phyloP scores from a whole-genome alignment of 2,888 invertebrate species.

The Ischnura elegans region DNA sequence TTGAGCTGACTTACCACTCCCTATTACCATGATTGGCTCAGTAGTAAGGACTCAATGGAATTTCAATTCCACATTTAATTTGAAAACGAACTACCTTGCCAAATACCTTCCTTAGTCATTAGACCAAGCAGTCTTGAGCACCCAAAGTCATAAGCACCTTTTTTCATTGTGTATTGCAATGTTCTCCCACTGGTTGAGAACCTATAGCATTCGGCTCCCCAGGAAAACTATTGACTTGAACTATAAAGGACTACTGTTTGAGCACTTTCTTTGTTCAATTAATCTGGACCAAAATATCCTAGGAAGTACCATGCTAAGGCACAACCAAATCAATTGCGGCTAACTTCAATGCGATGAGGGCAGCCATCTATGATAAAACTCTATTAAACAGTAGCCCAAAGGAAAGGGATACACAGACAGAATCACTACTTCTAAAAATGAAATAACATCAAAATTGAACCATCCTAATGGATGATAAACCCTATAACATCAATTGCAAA shows the following conservation, averaged over 20 bases:
- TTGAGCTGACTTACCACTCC: not conserved
- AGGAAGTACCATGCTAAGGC: no score
- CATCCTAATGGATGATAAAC: not conserved
- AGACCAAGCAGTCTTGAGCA: not conserved
- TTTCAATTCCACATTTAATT: not conserved
- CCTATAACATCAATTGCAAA: not conserved
- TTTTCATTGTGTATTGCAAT: not conserved
- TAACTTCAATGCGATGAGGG: no score
- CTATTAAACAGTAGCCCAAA: not conserved
- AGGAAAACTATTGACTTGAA: not conserved
- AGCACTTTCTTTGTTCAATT: not conserved
- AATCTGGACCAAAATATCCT: not conserved
- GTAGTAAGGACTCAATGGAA: not conserved
- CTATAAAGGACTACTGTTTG: no score
- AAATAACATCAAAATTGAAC: not conserved
- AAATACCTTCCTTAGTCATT: no score
- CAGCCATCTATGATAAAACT: no score
- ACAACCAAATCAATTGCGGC: no score
- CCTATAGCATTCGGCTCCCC: not conserved
- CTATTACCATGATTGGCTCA: not conserved
- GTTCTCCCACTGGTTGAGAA: not conserved
- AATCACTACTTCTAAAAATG: not conserved
- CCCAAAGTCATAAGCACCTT: conserved; percentile 24
- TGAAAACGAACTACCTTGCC: not conserved
- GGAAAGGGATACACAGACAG: not conserved